Percentiles rank a stretch among this genome's conserved stretches.
These are phyloP conservation scores for Morelia viridis DNA, from an alignment of 2,797 vertebrate genomes.

Conservation along the genomic window DNA sequence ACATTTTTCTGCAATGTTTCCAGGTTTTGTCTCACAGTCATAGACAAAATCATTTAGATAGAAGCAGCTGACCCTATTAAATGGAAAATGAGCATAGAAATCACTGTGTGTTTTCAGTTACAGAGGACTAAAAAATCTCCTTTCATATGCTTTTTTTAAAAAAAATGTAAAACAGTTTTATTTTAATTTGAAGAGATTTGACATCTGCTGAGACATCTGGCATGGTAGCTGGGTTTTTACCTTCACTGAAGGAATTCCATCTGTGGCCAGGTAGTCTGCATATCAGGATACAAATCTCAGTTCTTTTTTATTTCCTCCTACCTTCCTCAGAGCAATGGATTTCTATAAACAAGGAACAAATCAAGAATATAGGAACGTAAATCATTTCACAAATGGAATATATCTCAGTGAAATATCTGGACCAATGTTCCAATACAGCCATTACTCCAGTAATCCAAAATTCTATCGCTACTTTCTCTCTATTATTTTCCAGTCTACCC, in stretches of 20 bases:
- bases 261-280: constrained; percentile 23
- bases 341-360: neutral
- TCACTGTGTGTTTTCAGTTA: neutral
- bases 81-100: constrained; percentile 9
- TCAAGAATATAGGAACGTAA: neutral
- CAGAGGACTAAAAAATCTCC: neutral
- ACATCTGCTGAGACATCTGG: neutral
- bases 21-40: constrained; percentile 25
- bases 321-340: neutral
- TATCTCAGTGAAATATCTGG: neutral
- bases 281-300: neutral
- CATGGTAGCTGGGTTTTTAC: constrained; percentile 1
- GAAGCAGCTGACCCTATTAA: constrained; percentile 14
- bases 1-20: constrained; percentile 23
- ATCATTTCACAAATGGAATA: neutral
- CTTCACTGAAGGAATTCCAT: neutral
- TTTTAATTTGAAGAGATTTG: constrained; percentile 19
- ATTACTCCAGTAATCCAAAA: neutral
- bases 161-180: constrained; percentile 7
- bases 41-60: constrained; percentile 23
- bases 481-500: neutral
- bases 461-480: neutral
- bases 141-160: constrained; percentile 31
- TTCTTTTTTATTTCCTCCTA: neutral
- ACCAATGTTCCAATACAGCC: neutral